Evolutionary conservation across 2,888 invertebrate species (phyloP), one percentile per base, ranked within the genome.

Genomic region (Drosophila borealis): DNA sequence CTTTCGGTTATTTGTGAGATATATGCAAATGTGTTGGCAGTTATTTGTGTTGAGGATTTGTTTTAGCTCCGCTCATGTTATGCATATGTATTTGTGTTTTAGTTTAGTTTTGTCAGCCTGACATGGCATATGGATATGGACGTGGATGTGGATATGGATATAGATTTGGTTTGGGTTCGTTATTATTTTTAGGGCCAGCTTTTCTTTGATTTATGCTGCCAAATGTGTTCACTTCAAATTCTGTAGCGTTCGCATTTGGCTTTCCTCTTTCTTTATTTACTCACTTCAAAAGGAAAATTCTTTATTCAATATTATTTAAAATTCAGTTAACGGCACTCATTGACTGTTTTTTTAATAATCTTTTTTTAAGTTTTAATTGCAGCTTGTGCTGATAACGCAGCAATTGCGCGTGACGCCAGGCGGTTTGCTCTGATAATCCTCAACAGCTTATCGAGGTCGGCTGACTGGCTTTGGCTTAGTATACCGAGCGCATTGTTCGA

Each of bases 41-140:
- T 83, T 89, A 84, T 83, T 83, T 89, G 83, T 83, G 89, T 75
- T 80, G 81, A 78, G 89, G 83, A 83, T 83, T 89, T 83, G 83
- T 75, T 87, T 80, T 70, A 73, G 78, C 81, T 68, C 44, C 68
- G 66, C 67, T 82, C 80, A 65, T 70, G 82, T 79, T 79, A 76
- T 70, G 82, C 88, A 83, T 74, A 83, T 80, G 89, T 86, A 88
- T 83, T 88, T 88, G 88, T 73, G 70, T 82, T 88, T 82, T 86
- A 87, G 89, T 89, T 88, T 88, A 88, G 82, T 82, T 82, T 74
- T 86, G 84, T 80, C 84, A 88, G 67, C 50, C 67, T 67, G 70
- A 74, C 78, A 81, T 80, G 70, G 70, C 70, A 79, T 79, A 64
- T 78, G 75, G 69, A 73, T 56, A 69, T 68, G 74, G 42, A 53